phyloP scores from a whole-genome alignment of 2,888 invertebrate genomes.

The Troides oblongomaculatus region DNA sequence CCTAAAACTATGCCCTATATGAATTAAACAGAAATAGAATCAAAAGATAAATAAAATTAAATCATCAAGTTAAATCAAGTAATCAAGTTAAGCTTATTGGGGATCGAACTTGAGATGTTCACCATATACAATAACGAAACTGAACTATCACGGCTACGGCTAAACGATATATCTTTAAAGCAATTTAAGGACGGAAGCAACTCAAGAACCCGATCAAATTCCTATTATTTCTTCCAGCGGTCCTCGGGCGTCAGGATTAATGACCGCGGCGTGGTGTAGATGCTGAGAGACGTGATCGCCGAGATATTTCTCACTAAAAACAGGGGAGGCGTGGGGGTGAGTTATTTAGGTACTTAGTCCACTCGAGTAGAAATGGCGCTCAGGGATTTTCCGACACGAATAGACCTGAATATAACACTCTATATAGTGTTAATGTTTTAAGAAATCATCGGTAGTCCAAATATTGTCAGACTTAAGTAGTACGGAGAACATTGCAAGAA shows the following conservation, averaged over 20 bases:
- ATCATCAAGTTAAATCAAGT: no score
- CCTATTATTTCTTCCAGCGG: background rate
- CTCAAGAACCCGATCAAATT: constrained; percentile 9
- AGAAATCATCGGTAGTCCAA: no score
- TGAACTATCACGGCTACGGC: no score
- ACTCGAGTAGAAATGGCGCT: constrained; percentile 13
- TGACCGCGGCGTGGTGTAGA: constrained; percentile 12
- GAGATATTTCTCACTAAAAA: constrained; percentile 24
- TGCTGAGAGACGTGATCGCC: constrained; percentile 19
- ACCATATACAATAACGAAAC: no score
- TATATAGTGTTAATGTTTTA: background rate
- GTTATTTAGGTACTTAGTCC: constrained; percentile 24
- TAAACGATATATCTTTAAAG: background rate
- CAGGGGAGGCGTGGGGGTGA: constrained; percentile 21
- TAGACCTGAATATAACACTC: constrained; percentile 1
- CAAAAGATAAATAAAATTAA: no score
- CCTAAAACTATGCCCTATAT: no score
- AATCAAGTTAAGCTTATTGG: no score
- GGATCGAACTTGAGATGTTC: no score
- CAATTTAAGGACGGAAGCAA: background rate
- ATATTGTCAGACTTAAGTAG: no score
- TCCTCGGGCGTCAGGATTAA: constrained; percentile 15
- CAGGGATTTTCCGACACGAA: constrained; percentile 7
- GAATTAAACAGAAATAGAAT: no score
- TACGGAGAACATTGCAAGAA: no score